Base-by-base conservation (phyloP, 1,140 invertebrate species). In the Tribolium madens region DNA sequence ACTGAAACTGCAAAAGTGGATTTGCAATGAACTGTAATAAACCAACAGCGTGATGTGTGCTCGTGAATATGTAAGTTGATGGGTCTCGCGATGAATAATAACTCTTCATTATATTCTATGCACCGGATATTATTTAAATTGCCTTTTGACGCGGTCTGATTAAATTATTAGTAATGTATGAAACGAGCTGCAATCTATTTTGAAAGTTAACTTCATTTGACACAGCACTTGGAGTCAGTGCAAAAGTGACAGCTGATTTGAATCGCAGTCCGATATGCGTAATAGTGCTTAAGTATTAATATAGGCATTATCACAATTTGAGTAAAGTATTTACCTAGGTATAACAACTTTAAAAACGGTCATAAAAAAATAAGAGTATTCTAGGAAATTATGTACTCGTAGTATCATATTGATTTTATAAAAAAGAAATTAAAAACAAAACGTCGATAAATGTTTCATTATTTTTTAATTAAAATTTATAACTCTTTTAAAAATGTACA, bases 31-130 rank as follows among this genome's bases (percentile, higher is more conserved):
- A 12, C n/a, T 33, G 57, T 31, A 33, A 33, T 33, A 33, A 33
- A 64, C 3, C 12, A 12, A 2, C n/a, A 31, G 57, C 57, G 57
- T 64, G 57, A 64, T 33, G 57, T 64, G 57, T 64, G 26, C 57
- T 64, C 57, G 33, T 64, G 26, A 64, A 64, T 64, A 64, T 64
- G 57, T 64, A 64, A 64, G 52, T 57, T 57, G 52, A 57, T 57
- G 52, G 52, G 14, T 57, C 52, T 57, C 52, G 52, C 52, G 52
- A 57, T 57, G 52, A 57, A 57, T 57, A 57, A 57, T 57, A 57
- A 57, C 52, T 57, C 52, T 57, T 57, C 52, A 57, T 57, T 57
- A 57, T 21, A 57, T 18, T 21, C 52, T 57, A 26, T 26, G 52
- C 18, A 57, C 14, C 52, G 52, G 52, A 57, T 57, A 57, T 57